These are phyloP conservation scores for Psophia crepitans DNA, from an alignment of 2,113 vertebrate species.

Conservation along the genomic window DNA sequence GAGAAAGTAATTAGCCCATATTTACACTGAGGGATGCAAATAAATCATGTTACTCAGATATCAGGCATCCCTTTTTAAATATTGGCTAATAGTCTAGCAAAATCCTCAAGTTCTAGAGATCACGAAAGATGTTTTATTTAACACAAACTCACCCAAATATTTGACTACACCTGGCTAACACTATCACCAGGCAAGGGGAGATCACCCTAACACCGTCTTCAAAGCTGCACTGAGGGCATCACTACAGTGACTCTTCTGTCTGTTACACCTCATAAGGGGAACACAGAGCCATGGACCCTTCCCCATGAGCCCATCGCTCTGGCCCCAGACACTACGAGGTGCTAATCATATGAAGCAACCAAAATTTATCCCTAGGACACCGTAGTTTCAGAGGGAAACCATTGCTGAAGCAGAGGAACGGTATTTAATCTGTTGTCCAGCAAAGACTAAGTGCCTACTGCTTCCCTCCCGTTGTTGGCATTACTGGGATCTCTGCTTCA, in stretches of 20 bases:
- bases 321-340: neutral
- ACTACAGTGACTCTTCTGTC: neutral
- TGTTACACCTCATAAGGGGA: neutral
- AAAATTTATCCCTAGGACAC: neutral
- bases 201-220: neutral
- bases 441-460: neutral
- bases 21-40: neutral
- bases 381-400: neutral
- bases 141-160: neutral
- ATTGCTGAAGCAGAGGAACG: neutral
- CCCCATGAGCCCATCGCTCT: neutral
- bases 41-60: neutral
- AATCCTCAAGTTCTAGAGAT: neutral
- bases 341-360: neutral
- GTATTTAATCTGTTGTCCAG: neutral
- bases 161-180: neutral
- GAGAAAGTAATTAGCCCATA: conserved; percentile 6
- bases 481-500: neutral
- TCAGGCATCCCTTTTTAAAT: neutral
- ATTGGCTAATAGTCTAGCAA: neutral
- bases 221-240: neutral
- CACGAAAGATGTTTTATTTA: neutral
- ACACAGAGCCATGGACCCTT: neutral
- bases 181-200: neutral
- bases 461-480: neutral